Percentiles rank a stretch among this genome's conserved stretches.
phyloP scores from a whole-genome alignment of 2,113 vertebrate genomes.

The Odocoileus hemionus region DNA sequence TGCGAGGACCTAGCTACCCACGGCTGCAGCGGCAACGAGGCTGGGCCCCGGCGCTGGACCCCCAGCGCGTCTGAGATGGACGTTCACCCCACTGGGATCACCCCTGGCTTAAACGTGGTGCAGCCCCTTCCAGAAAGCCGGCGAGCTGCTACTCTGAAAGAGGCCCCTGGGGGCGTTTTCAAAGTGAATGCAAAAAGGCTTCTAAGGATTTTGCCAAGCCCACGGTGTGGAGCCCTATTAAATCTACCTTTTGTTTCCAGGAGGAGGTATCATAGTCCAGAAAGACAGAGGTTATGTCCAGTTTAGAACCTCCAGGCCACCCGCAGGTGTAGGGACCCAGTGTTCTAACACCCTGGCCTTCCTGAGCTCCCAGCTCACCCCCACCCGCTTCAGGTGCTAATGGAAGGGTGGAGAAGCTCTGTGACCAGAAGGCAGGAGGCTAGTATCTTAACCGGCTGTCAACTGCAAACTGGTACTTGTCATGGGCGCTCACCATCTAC shows the following conservation, averaged over 20 bases:
- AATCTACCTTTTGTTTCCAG: background rate
- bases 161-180: fast-evolving
- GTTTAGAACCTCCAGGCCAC: too few species aligned
- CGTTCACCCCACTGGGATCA: fast-evolving
- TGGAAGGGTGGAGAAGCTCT: background rate
- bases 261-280: background rate
- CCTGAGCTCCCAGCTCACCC: background rate
- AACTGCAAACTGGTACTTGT: background rate
- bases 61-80: background rate
- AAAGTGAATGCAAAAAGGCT: background rate
- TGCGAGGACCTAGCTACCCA: background rate
- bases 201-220: background rate
- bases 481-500: background rate
- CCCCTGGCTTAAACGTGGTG: background rate
- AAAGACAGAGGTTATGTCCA: background rate
- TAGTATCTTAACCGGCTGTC: background rate
- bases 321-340: fast-evolving
- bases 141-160: background rate
- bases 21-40: fast-evolving
- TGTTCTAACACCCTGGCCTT: too few species aligned
- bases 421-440: background rate
- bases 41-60: background rate
- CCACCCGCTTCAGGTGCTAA: fast-evolving
- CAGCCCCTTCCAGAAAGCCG: background rate
- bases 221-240: background rate